Conservation (phyloP, 1,140 invertebrate species). For the Aphis gossypii region DNA sequence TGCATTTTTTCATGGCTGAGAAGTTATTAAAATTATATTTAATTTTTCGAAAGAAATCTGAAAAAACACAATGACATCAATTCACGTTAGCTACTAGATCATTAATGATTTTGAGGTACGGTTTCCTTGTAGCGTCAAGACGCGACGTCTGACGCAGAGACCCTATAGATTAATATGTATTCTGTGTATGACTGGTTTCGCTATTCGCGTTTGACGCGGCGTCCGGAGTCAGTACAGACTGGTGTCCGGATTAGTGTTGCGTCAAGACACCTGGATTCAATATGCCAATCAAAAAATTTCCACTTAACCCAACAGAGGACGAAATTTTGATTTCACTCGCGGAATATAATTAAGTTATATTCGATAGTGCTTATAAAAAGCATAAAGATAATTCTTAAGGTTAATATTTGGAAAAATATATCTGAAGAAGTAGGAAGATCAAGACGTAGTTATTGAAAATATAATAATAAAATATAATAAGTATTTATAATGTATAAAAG, state of each 20-base stretch:
- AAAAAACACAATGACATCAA: too few relatives aligned
- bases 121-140: too few relatives aligned
- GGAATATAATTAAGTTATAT: neutral
- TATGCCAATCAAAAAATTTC: too few relatives aligned
- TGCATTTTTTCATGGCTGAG: too few relatives aligned
- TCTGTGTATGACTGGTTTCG: neutral
- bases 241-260: too few relatives aligned
- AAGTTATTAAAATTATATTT: too few relatives aligned
- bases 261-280: neutral
- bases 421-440: neutral
- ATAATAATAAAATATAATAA: neutral
- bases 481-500: neutral
- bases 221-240: neutral
- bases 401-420: slow-evolving; percentile 35
- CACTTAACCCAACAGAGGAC: neutral
- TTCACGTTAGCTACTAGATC: too few relatives aligned
- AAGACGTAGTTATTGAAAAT: slow-evolving; percentile 17
- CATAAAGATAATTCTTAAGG: neutral
- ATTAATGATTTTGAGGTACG: too few relatives aligned
- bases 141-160: neutral
- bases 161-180: neutral
- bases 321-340: neutral
- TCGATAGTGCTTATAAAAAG: neutral
- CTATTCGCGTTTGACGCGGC: neutral
- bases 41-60: too few relatives aligned